Conservation (phyloP, 2,113 vertebrate species). For the Forbesichthys agassizii region DNA sequence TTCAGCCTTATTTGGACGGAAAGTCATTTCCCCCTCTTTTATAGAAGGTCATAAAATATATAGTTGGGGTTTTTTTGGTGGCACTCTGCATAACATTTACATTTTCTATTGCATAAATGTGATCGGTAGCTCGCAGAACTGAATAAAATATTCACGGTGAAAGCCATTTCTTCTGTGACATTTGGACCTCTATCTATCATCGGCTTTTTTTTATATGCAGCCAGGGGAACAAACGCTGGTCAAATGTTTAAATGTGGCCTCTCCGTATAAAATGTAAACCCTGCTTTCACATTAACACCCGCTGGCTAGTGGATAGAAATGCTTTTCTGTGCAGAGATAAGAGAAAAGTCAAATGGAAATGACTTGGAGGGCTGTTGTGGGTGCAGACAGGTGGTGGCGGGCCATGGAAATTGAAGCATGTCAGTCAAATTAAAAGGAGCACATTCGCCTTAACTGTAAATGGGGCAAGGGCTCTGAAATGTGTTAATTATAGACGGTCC, state of each 20-base stretch:
- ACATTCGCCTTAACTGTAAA: conserved; percentile 33
- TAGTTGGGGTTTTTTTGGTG: conserved; percentile 52
- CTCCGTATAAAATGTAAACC: conserved; percentile 72
- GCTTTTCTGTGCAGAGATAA: conserved; percentile 71
- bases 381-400: conserved; percentile 44
- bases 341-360: conserved; percentile 80
- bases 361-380: conserved; percentile 63
- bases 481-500: neutral
- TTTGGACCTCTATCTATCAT: conserved; percentile 77
- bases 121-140: conserved; percentile 57
- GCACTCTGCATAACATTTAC: conserved; percentile 74
- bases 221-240: conserved; percentile 72
- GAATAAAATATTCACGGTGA: conserved; percentile 77
- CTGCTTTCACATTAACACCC: conserved; percentile 73
- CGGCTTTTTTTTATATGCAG: conserved; percentile 69
- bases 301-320: conserved; percentile 74
- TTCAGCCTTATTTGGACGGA: conserved; percentile 66
- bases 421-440: conserved; percentile 74
- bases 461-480: conserved; percentile 25
- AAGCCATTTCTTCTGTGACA: conserved; percentile 76
- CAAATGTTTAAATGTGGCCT: conserved; percentile 76
- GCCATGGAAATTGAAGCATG: conserved; percentile 74
- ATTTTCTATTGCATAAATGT: conserved; percentile 78
- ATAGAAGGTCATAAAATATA: conserved; percentile 77
- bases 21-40: conserved; percentile 72